Base-by-base conservation (phyloP, 2,113 vertebrate genomes). In the Limnothrissa miodon region DNA sequence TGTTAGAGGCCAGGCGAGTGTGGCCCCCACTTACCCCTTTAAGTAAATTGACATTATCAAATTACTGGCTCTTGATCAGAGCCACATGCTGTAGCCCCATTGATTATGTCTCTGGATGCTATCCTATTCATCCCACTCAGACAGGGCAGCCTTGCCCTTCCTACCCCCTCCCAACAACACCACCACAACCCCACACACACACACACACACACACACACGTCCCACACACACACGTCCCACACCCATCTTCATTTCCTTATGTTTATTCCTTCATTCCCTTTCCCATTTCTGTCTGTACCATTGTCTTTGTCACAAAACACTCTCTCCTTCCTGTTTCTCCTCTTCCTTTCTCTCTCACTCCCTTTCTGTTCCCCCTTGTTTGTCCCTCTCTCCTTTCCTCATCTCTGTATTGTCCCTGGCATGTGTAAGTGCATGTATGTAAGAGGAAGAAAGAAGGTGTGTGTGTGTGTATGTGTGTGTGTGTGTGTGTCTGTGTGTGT, bases 11-110 rank as follows among this genome's bases (percentile, higher is more conserved):
- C 21, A 33, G 53, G 33, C 44, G 56, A 84, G 85, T 85, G 81
- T 80, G 83, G 81, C 84, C 82, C 85, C 82, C 83, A 85, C 87
- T 89, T 86, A 83, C 74, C 78, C 85, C 45, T 74, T 83, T 83
- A 86, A 89, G 87, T 87, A 88, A 86, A 87, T 87, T 87, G 90
- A 89, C 85, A 85, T 87, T 85, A 87, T 90, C 85, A 45, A 85
- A 86, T 89, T 88, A 86, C 85, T 82, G 86, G 56, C 78, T 81
- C 85, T 39, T 87, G 86, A 89, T 89, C 87, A 87, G 84, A 87
- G 88, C 87, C 87, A 89, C 87, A 87, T 89, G 89, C 84, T 79
- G 83, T 51, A 83, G 86, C 70, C 56, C 53, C 87, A 89, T 88
- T 89, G 89, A 88, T 88, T 87, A 85, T 86, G 80, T 87, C 82